These are phyloP conservation scores for Mesoligia furuncula DNA, from an alignment of 2,888 invertebrate genomes.

Conservation along the genomic window DNA sequence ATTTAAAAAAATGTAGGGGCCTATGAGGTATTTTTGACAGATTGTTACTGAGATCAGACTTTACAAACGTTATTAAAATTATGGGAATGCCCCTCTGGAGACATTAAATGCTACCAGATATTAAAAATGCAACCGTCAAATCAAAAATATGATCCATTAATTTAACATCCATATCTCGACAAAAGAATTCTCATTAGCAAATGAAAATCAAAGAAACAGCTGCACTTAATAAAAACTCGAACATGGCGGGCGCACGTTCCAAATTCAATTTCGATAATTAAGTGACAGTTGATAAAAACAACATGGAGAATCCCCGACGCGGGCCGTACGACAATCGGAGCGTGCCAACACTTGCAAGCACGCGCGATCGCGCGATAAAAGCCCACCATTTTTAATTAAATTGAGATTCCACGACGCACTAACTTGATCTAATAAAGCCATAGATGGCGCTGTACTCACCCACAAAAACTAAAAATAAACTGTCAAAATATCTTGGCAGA, in stretches of 20 bases:
- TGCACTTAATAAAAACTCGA: constrained; percentile 67
- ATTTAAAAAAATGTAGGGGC: background rate
- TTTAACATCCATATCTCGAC: constrained; percentile 13
- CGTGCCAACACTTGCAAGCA: constrained; percentile 85
- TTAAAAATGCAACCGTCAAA: constrained; percentile 23
- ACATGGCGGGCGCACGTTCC: constrained; percentile 70
- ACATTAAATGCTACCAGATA: background rate
- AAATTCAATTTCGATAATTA: constrained; percentile 86
- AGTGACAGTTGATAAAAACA: constrained; percentile 84
- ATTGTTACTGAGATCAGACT: background rate
- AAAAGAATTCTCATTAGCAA: constrained; percentile 66
- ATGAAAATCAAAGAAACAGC: constrained; percentile 71
- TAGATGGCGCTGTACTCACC: constrained; percentile 55
- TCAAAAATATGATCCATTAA: constrained; percentile 29
- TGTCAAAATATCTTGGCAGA: background rate
- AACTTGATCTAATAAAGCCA: constrained; percentile 72
- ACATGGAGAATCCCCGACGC: constrained; percentile 73
- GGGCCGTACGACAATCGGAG: constrained; percentile 74
- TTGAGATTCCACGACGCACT: constrained; percentile 84
- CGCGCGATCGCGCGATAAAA: constrained; percentile 84
- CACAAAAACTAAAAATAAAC: constrained; percentile 24
- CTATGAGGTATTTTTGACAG: background rate
- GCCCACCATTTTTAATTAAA: constrained; percentile 88
- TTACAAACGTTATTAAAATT: no score
- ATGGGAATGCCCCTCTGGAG: background rate